A percentile compares a stretch with the other conserved stretches of the same genome.
Evolutionary conservation across 1,140 invertebrate species (phyloP).

Genomic region (Hyles vespertilio): DNA sequence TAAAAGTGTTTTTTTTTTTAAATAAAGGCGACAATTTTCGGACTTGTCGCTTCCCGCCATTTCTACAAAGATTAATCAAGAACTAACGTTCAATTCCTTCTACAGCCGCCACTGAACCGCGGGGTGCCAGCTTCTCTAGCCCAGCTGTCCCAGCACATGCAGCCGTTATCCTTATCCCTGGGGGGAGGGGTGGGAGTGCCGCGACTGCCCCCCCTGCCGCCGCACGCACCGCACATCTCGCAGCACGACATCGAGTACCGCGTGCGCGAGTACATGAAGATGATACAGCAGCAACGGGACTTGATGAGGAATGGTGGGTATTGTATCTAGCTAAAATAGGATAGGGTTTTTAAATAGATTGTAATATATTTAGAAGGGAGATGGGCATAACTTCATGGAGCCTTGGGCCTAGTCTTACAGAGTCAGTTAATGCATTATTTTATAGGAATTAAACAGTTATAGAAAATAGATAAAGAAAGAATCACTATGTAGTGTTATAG

Average conservation of each 20-base stretch:
- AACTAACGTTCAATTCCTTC: background rate
- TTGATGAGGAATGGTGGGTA: constrained; percentile 57
- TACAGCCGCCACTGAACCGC: constrained; percentile 76
- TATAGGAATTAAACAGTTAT: background rate
- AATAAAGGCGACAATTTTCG: too few species aligned
- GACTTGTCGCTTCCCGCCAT: too few species aligned
- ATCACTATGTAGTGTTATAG: too few species aligned
- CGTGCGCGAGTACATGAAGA: constrained; percentile 87
- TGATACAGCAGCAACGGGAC: constrained; percentile 78
- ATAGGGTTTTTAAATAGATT: background rate
- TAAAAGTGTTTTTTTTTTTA: too few species aligned
- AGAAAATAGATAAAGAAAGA: constrained; percentile 1
- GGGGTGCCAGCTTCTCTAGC: constrained; percentile 78
- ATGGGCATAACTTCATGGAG: too few species aligned
- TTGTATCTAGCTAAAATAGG: background rate
- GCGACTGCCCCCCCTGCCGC: constrained; percentile 74
- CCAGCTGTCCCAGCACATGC: constrained; percentile 87
- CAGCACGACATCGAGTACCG: constrained; percentile 83
- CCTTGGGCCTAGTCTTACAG: too few species aligned
- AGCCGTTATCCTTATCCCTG: constrained; percentile 83
- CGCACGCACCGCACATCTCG: constrained; percentile 76
- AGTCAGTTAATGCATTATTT: too few species aligned
- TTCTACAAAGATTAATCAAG: too few species aligned
- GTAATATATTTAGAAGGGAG: background rate
- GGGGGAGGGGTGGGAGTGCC: constrained; percentile 51